Percentiles rank a stretch among this genome's conserved stretches.
Conservation (phyloP, 1,140 invertebrate species). For the Diachasmimorpha longicaudata region DNA sequence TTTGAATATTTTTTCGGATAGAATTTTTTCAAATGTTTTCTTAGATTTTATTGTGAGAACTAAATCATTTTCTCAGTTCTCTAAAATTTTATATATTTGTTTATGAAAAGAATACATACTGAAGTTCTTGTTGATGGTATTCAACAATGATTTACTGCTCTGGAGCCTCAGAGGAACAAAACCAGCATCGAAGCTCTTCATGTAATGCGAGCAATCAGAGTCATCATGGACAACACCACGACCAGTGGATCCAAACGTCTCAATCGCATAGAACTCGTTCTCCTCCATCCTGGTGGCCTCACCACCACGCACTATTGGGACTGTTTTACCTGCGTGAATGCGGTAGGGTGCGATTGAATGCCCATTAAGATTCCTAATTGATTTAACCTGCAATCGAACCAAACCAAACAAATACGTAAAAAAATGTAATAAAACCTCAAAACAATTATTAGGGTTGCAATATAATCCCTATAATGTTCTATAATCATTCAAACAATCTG, state of each 20-base stretch:
- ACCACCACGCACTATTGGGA: conserved; percentile 99
- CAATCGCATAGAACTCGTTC: conserved; percentile 99
- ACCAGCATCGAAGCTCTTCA: conserved; percentile 97
- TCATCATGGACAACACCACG: conserved; percentile 97
- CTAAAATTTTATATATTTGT: too few relatives aligned
- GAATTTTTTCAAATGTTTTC: too few relatives aligned
- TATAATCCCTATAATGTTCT: too few relatives aligned
- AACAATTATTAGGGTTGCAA: too few relatives aligned
- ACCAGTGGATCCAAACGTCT: conserved; percentile 99
- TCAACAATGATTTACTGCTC: conserved; percentile 91
- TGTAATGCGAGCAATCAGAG: conserved; percentile 99
- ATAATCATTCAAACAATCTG: too few relatives aligned
- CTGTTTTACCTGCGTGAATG: conserved; percentile 99
- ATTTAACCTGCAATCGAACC: conserved; percentile 72
- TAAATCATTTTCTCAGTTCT: too few relatives aligned
- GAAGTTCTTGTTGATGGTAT: conserved; percentile 98
- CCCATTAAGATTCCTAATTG: conserved; percentile 97
- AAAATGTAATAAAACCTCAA: background rate
- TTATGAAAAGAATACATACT: conserved; percentile 44
- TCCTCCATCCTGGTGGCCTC: conserved; percentile 98
- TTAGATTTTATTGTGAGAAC: too few relatives aligned
- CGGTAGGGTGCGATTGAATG: conserved; percentile 97
- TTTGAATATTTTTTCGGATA: too few relatives aligned
- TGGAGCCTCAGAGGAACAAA: conserved; percentile 89
- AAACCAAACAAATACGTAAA: background rate